Conservation (phyloP, 2,888 invertebrate species). For the Bursaphelenchus okinawaensis region DNA sequence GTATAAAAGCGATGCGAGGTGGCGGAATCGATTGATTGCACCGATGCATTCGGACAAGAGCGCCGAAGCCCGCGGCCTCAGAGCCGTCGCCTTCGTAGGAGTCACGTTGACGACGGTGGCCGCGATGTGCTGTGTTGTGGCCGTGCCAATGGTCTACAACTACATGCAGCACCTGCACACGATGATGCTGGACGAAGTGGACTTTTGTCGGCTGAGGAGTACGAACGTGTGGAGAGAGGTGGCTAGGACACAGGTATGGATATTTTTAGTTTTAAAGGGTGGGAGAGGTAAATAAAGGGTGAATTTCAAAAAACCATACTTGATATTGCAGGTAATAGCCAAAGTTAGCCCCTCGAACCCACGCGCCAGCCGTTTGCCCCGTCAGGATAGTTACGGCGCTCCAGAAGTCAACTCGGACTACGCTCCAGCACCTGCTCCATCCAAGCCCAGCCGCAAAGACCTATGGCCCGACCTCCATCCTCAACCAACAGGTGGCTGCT, state of each 20-base stretch:
- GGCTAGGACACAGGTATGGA: conserved; percentile 34
- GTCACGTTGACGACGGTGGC: conserved; percentile 40
- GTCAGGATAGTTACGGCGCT: conserved; percentile 14
- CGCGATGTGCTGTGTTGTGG: conserved; percentile 39
- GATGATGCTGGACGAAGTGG: conserved; percentile 43
- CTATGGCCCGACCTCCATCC: conserved; percentile 2
- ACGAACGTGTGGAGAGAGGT: conserved; percentile 41
- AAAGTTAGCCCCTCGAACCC: conserved; percentile 18
- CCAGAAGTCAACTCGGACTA: conserved; percentile 8
- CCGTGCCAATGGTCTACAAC: conserved; percentile 45
- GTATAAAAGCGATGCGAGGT: neutral
- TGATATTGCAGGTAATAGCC: conserved; percentile 15
- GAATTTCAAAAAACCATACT: no score
- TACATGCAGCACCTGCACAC: conserved; percentile 51
- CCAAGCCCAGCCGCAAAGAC: neutral
- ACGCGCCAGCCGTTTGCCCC: conserved; percentile 24
- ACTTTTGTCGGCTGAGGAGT: conserved; percentile 42
- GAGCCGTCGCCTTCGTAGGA: conserved; percentile 38
- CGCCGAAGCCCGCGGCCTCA: conserved; percentile 24
- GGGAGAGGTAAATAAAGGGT: no score
- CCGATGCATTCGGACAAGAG: neutral
- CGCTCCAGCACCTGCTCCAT: neutral
- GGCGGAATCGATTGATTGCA: neutral
- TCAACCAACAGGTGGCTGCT: conserved; percentile 27
- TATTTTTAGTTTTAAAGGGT: neutral